These are phyloP conservation scores for Proterorhinus semilunaris DNA, from an alignment of 2,113 vertebrate species.

Conservation along the genomic window DNA sequence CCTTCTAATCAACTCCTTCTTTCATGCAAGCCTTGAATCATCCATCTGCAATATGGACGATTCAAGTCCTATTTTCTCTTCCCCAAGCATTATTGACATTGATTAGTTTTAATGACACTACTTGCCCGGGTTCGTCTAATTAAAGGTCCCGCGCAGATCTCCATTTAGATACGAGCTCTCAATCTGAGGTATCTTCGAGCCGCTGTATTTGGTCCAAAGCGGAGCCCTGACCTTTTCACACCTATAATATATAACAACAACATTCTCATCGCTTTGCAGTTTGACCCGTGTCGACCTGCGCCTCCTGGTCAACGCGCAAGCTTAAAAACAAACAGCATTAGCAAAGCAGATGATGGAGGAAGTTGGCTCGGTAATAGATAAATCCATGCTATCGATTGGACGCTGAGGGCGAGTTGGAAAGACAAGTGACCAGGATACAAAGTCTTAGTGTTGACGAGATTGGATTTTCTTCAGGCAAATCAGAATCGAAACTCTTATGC, in stretches of 20 bases:
- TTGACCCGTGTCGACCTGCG: neutral
- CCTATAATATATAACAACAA: neutral
- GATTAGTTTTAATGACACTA: slow-evolving; percentile 7
- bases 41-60: too few relatives aligned
- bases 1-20: neutral
- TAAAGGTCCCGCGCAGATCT: slow-evolving; percentile 11
- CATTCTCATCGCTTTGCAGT: neutral
- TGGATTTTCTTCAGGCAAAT: too few relatives aligned
- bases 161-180: slow-evolving; percentile 12
- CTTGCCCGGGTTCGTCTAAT: slow-evolving; percentile 12
- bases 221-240: neutral
- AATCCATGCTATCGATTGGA: neutral
- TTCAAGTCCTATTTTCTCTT: too few relatives aligned
- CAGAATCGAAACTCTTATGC: too few relatives aligned
- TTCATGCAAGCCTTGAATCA: neutral
- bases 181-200: neutral
- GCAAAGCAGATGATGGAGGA: neutral
- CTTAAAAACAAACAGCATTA: slow-evolving; percentile 1
- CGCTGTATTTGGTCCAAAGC: neutral
- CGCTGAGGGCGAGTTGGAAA: neutral
- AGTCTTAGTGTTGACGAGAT: too few relatives aligned
- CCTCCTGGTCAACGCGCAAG: neutral
- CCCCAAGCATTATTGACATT: neutral
- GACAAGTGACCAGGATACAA: neutral
- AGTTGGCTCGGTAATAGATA: neutral